phyloP scores from a whole-genome alignment of 2,113 vertebrate species.

The Ceuthmochares aereus region DNA sequence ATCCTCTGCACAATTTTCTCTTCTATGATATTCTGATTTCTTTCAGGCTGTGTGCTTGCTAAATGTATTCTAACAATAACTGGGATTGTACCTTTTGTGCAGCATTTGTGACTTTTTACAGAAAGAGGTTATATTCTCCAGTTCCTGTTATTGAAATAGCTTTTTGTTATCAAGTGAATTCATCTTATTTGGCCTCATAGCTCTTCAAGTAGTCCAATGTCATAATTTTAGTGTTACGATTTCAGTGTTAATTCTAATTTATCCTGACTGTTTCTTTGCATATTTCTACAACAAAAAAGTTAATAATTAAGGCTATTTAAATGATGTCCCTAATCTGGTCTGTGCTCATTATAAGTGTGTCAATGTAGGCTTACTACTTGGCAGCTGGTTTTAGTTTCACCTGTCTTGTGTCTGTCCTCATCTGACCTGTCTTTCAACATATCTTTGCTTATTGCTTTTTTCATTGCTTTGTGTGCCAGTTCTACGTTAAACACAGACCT shows the following conservation, averaged over 20 bases:
- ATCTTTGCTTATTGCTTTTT: neutral
- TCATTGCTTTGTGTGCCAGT: neutral
- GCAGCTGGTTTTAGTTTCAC: neutral
- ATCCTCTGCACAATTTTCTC: neutral
- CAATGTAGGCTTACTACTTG: neutral
- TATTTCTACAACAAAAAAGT: neutral
- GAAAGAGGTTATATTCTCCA: neutral
- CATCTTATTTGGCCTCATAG: neutral
- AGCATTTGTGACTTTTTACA: neutral
- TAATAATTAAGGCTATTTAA: neutral
- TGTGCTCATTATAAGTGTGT: neutral
- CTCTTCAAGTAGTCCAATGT: neutral
- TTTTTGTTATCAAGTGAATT: neutral
- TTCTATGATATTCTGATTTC: neutral
- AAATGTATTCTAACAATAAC: neutral
- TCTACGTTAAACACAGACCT: neutral
- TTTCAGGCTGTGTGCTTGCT: neutral
- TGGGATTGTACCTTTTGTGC: neutral
- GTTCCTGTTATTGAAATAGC: neutral
- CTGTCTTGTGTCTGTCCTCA: neutral
- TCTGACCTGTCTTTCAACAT: neutral
- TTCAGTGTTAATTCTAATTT: neutral
- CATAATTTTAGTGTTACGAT: neutral
- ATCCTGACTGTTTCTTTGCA: neutral
- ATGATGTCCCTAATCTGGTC: neutral